These are phyloP conservation scores for Typhlichthys subterraneus DNA, from an alignment of 2,797 vertebrate genomes.

Conservation along the genomic window DNA sequence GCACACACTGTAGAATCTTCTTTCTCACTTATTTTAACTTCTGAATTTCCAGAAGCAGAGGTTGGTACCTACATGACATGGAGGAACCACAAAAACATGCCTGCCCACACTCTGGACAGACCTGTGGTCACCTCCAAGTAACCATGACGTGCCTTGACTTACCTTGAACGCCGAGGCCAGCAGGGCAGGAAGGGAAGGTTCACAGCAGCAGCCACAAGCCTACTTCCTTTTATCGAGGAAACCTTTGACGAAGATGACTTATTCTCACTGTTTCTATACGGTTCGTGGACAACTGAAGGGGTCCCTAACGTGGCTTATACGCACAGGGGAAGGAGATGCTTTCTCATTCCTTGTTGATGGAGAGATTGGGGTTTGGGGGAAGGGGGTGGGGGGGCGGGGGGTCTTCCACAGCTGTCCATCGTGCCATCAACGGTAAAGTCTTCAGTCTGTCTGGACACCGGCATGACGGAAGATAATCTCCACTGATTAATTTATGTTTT, in stretches of 20 bases:
- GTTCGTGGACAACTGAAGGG: not conserved
- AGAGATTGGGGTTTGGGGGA: slow-evolving; percentile 11
- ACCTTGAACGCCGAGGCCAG: slow-evolving; percentile 12
- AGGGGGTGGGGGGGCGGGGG: no score
- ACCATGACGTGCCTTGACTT: slow-evolving; percentile 1
- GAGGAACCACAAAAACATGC: slow-evolving; percentile 59
- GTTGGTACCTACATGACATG: not conserved
- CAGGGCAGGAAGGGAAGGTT: not conserved
- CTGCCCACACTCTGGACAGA: slow-evolving; percentile 42
- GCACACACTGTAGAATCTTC: no score
- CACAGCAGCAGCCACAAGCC: slow-evolving; percentile 1
- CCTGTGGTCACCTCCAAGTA: not conserved
- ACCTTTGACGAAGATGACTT: not conserved
- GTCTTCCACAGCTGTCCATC: not conserved
- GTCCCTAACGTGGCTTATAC: not conserved
- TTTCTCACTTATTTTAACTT: slow-evolving; percentile 1
- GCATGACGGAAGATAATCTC: slow-evolving; percentile 1
- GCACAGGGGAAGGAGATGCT: slow-evolving; percentile 4
- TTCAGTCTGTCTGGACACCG: slow-evolving; percentile 9
- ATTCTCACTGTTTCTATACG: not conserved
- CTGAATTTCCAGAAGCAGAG: slow-evolving; percentile 19
- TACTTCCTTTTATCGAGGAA: not conserved
- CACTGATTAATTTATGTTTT: not conserved
- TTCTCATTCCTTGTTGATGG: slow-evolving; percentile 1
- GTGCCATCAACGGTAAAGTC: slow-evolving; percentile 9